A percentile compares a stretch with the other conserved stretches of the same genome.
These are phyloP conservation scores for Aromia moschata DNA, from an alignment of 2,888 invertebrate genomes.

Conservation along the genomic window DNA sequence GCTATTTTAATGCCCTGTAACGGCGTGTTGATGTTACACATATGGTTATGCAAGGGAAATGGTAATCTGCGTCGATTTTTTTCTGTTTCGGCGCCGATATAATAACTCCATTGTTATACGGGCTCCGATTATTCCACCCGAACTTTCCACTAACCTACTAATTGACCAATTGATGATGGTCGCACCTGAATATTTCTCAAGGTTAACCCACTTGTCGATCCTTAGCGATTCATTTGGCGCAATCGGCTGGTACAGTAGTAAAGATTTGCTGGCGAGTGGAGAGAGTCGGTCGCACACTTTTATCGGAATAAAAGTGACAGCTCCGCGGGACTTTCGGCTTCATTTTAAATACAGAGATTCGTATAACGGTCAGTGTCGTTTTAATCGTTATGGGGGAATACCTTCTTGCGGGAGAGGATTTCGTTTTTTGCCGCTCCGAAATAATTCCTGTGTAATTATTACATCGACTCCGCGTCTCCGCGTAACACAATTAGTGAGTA, in stretches of 20 bases:
- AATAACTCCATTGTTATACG: constrained; percentile 4
- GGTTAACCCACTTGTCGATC: constrained; percentile 8
- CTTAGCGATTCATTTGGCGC: constrained; percentile 6
- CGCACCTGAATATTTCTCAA: constrained; percentile 11
- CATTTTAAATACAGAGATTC: background rate
- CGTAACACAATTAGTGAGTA: background rate
- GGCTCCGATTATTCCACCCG: background rate
- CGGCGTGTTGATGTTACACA: constrained; percentile 11
- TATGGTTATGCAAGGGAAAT: constrained; percentile 14
- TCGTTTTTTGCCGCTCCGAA: background rate
- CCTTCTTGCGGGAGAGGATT: background rate
- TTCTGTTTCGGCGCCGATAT: constrained; percentile 12
- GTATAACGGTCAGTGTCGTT: background rate
- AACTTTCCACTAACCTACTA: constrained; percentile 12
- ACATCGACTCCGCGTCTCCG: background rate
- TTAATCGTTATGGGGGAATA: background rate
- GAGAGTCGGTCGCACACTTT: background rate
- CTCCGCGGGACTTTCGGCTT: background rate
- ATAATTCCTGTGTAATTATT: background rate
- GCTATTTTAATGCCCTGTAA: constrained; percentile 13
- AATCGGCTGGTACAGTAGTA: background rate
- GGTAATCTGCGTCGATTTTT: background rate
- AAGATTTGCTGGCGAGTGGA: background rate
- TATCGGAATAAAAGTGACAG: background rate
- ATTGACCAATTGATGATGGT: constrained; percentile 8